These are phyloP conservation scores for Phoenicopterus ruber DNA, from an alignment of 2,113 vertebrate species.

Conservation along the genomic window DNA sequence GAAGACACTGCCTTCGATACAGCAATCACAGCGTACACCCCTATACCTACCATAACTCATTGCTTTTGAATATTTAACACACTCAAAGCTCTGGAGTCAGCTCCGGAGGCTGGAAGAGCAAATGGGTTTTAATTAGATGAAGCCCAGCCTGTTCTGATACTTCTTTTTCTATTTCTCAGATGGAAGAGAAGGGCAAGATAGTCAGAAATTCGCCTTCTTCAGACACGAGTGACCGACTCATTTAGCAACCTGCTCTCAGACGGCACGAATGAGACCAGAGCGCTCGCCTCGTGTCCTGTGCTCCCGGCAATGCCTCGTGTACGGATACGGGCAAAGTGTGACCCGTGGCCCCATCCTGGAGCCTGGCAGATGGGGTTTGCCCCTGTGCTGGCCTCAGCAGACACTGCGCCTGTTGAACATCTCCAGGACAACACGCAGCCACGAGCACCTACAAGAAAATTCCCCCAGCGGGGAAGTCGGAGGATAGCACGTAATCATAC, in stretches of 20 bases:
- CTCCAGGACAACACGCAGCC: neutral
- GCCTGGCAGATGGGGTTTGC: neutral
- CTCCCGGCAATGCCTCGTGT: rapidly evolving
- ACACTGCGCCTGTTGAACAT: neutral
- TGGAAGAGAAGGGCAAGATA: neutral
- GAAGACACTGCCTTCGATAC: neutral
- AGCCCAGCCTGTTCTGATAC: neutral
- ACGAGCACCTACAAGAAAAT: rapidly evolving
- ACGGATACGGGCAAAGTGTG: neutral
- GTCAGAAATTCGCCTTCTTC: neutral
- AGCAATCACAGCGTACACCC: neutral
- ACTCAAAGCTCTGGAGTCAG: neutral
- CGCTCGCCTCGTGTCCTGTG: rapidly evolving
- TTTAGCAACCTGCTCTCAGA: neutral
- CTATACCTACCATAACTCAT: neutral
- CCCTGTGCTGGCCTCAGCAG: neutral
- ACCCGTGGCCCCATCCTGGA: neutral
- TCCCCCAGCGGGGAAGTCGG: rapidly evolving
- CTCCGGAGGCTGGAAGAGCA: neutral
- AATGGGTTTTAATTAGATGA: neutral
- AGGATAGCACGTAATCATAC: rapidly evolving
- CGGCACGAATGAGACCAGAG: neutral
- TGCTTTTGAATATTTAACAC: neutral
- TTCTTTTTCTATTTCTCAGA: neutral
- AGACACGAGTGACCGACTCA: rapidly evolving